Evolutionary conservation across 2,888 invertebrate genomes (phyloP), one percentile per base, ranked within the genome.

Genomic region (Taenaris catops): DNA sequence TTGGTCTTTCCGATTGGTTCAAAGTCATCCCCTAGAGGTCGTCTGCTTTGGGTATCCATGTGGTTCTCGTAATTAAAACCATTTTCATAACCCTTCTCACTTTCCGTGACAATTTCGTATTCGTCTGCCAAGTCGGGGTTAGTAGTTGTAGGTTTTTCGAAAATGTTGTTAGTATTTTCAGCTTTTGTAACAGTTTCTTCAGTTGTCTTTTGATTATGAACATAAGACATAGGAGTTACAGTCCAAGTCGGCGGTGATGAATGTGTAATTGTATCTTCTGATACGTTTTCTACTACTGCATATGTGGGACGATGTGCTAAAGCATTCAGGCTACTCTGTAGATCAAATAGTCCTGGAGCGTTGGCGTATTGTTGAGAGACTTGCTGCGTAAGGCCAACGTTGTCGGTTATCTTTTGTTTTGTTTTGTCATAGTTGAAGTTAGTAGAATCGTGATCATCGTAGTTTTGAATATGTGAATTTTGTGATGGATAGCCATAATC

Each of bases 11-110:
- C 70, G 44, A 86, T 80, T 8, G 84, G 83, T 56, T 84, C 81
- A 53, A 81, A 83, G 41, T 83, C 83, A 47, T 84, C 80, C 41
- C 75, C 81, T 44, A 73, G 54, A 34, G 86, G 86, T 55, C 76
- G 76, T 55, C 79, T 74, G 52, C 73, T 84, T 75, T 84, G 81
- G 48, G 78, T 68, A 66, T 86, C 83, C 55, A 70, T 58, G 48
- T 75, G 67, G 35, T 57, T 61, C 51, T 83, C 75, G 64, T 81
- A 81, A 46, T 58, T 67, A 57, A 78, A 72, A 60, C 69, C 72
- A 63, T 80, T 81, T 42, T 72, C 78, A 58, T 74, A 74, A 54
- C 59, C 71, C 46, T 78, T 78, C 17, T 81, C 79, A 41, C 63
- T 63, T 57, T 86, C 81, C 25, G 84, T 83, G 31, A 83, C 78